Conservation (phyloP, 2,113 vertebrate species). For the Gobius niger region DNA sequence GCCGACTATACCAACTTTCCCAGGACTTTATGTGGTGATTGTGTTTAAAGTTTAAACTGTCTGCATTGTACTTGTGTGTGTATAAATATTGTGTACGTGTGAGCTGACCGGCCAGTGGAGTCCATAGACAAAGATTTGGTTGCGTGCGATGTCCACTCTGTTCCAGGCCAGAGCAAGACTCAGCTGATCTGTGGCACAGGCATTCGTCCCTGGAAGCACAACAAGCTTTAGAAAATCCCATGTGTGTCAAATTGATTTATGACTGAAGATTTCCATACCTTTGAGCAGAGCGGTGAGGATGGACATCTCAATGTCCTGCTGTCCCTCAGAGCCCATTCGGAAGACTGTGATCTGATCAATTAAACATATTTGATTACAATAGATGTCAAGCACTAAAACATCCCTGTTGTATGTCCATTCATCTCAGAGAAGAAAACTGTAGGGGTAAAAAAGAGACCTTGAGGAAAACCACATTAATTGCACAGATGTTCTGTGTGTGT, state of each 20-base stretch:
- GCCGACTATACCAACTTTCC: too few species aligned
- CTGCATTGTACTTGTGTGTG: too few species aligned
- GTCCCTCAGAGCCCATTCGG: slow-evolving; percentile 91
- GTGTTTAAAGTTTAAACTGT: too few species aligned
- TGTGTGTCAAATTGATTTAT: too few species aligned
- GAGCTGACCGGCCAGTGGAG: slow-evolving; percentile 88
- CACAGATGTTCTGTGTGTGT: too few species aligned
- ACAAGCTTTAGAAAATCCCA: not conserved
- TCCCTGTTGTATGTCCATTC: too few species aligned
- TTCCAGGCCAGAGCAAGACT: slow-evolving; percentile 97
- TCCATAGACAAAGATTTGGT: slow-evolving; percentile 95
- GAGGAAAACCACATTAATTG: too few species aligned
- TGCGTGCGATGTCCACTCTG: slow-evolving; percentile 95
- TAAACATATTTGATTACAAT: too few species aligned
- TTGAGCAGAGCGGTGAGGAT: slow-evolving; percentile 95
- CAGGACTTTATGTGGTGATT: too few species aligned
- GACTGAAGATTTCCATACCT: slow-evolving; percentile 71
- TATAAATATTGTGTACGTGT: not conserved
- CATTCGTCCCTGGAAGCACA: slow-evolving; percentile 85
- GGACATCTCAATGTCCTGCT: slow-evolving; percentile 96
- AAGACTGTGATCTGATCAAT: slow-evolving; percentile 83
- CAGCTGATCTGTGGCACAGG: slow-evolving; percentile 91
- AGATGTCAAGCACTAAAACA: not conserved
- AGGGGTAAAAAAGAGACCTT: too few species aligned
- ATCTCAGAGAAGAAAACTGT: too few species aligned